Percentiles rank a stretch among this genome's conserved stretches.
Conservation (phyloP, 2,797 vertebrate species). For the Notoglanidium macrostoma region DNA sequence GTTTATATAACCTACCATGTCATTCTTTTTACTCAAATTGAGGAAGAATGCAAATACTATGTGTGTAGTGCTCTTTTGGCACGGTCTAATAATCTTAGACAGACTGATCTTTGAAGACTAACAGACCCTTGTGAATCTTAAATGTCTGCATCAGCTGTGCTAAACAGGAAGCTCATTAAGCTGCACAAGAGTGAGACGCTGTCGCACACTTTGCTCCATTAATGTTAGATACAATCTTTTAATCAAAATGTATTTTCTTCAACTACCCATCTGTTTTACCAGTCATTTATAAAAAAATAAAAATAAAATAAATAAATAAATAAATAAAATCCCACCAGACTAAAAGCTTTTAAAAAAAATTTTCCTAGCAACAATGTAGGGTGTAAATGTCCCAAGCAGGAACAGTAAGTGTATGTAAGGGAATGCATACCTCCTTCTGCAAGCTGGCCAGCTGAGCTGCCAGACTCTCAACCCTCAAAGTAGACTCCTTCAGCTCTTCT, state of each 20-base stretch:
- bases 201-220: neutral
- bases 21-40: too few species aligned
- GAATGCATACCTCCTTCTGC: constrained; percentile 82
- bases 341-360: neutral
- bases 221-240: neutral
- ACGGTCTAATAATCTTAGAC: neutral
- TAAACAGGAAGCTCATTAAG: constrained; percentile 33
- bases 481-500: constrained; percentile 86
- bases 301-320: too few species aligned
- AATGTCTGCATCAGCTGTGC: neutral
- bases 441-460: constrained; percentile 77
- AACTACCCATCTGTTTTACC: neutral
- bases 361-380: neutral
- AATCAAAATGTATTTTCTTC: neutral
- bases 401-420: too few species aligned
- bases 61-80: neutral
- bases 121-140: neutral
- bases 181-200: neutral
- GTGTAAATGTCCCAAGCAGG: neutral
- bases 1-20: neutral
- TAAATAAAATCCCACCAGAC: too few species aligned
- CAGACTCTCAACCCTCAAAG: constrained; percentile 80
- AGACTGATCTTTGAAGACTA: neutral
- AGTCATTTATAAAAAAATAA: too few species aligned
- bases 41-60: too few species aligned